Conservation (phyloP, 2,797 vertebrate genomes). For the Gymnopithys bicolor region DNA sequence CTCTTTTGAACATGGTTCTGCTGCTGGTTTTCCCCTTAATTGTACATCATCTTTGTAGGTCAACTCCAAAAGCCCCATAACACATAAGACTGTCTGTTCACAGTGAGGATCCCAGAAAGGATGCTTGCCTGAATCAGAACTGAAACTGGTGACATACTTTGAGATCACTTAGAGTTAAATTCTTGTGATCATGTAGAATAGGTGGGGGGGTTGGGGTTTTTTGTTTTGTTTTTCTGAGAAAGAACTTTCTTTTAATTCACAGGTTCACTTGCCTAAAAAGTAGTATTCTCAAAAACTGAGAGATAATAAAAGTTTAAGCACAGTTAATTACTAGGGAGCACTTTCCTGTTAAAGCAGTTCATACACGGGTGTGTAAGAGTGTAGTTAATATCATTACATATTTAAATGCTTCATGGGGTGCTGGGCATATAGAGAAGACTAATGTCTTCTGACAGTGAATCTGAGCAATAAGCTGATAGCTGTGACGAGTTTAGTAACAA, state of each 20-base stretch:
- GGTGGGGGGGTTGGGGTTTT: no score
- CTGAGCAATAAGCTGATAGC: background rate
- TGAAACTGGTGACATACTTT: background rate
- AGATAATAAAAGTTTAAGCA: background rate
- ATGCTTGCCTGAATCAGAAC: background rate
- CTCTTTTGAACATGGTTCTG: background rate
- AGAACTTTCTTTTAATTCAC: no score
- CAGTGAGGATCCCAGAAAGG: accelerated
- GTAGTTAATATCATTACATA: background rate
- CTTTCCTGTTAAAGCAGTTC: background rate
- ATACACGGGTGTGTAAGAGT: background rate
- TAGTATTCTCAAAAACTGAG: background rate
- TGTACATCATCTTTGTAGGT: background rate
- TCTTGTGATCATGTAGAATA: background rate
- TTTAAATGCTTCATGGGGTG: background rate
- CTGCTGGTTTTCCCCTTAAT: background rate
- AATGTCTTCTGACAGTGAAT: background rate
- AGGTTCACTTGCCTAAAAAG: background rate
- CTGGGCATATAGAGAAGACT: background rate
- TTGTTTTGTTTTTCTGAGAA: no score
- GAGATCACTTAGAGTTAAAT: background rate
- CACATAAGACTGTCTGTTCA: background rate
- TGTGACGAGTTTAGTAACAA: background rate
- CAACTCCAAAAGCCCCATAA: background rate
- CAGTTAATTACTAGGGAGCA: background rate